Conservation (phyloP, 2,888 invertebrate genomes). For the Mamestra brassicae region DNA sequence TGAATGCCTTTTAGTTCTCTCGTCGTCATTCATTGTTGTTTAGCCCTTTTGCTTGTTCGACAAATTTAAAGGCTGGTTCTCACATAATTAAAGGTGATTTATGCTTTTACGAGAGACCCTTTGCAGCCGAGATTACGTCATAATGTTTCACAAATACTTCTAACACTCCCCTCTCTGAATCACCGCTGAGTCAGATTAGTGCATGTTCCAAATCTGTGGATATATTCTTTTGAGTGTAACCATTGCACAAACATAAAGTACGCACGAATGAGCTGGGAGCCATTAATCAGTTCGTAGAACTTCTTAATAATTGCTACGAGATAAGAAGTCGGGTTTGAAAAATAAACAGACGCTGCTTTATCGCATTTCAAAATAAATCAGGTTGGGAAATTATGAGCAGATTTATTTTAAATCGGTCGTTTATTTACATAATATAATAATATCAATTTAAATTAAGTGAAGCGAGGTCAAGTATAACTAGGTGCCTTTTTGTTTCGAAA, state of each 20-base stretch:
- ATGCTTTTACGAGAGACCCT: conserved; percentile 32
- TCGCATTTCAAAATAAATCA: conserved; percentile 26
- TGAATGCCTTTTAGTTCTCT: conserved; percentile 64
- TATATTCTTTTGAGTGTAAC: conserved; percentile 50
- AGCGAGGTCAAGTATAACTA: background rate
- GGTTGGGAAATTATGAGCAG: conserved; percentile 19
- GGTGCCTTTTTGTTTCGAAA: background rate
- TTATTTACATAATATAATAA: conserved; percentile 2
- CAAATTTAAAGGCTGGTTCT: conserved; percentile 45
- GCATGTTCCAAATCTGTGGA: conserved; percentile 38
- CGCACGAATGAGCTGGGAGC: conserved; percentile 30
- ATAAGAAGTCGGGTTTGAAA: conserved; percentile 36
- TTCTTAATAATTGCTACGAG: conserved; percentile 49
- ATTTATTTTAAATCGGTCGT: conserved; percentile 2
- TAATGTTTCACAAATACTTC: conserved; percentile 36
- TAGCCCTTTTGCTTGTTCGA: conserved; percentile 47
- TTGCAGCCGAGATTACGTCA: conserved; percentile 29
- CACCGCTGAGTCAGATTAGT: conserved; percentile 58
- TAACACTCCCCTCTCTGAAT: conserved; percentile 50
- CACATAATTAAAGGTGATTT: conserved; percentile 59
- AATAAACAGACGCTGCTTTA: conserved; percentile 53
- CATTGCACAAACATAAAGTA: conserved; percentile 50
- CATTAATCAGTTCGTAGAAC: conserved; percentile 52
- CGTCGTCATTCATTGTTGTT: conserved; percentile 54
- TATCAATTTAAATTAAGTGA: conserved; percentile 1